Conservation (phyloP, 2,113 vertebrate genomes). For the Eubucco bourcierii region DNA sequence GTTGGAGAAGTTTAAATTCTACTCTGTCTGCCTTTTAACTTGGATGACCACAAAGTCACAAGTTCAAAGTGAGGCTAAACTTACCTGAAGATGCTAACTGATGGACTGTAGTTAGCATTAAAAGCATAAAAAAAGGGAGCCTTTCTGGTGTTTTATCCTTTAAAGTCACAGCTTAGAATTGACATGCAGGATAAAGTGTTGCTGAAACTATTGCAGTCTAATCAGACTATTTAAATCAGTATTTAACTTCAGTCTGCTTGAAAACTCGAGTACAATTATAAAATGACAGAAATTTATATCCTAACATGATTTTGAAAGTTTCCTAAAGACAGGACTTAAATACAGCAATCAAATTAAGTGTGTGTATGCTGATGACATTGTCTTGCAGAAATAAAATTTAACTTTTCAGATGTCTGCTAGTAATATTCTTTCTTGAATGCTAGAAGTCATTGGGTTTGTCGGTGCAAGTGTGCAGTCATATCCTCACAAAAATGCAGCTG, state of each 20-base stretch:
- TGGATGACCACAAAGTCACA: not conserved
- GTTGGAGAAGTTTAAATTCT: constrained; percentile 34
- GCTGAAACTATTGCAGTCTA: not conserved
- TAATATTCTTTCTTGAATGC: not conserved
- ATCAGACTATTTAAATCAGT: not conserved
- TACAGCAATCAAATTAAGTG: not conserved
- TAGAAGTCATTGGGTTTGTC: not conserved
- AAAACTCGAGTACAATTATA: not conserved
- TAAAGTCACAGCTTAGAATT: not conserved
- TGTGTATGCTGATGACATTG: not conserved
- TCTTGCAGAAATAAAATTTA: not conserved
- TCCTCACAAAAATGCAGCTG: not conserved
- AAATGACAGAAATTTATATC: not conserved
- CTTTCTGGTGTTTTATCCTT: constrained; percentile 14
- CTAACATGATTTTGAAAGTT: not conserved
- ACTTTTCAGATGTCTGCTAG: not conserved
- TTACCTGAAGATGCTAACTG: not conserved
- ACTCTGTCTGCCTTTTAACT: constrained; percentile 43
- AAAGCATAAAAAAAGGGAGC: constrained; percentile 8
- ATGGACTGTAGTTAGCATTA: not conserved
- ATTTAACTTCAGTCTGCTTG: not conserved
- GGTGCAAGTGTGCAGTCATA: not conserved
- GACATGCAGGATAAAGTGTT: not conserved
- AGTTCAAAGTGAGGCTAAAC: not conserved
- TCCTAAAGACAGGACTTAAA: not conserved